phyloP scores from a whole-genome alignment of 2,888 invertebrate genomes.

The Metallyticus violacea region DNA sequence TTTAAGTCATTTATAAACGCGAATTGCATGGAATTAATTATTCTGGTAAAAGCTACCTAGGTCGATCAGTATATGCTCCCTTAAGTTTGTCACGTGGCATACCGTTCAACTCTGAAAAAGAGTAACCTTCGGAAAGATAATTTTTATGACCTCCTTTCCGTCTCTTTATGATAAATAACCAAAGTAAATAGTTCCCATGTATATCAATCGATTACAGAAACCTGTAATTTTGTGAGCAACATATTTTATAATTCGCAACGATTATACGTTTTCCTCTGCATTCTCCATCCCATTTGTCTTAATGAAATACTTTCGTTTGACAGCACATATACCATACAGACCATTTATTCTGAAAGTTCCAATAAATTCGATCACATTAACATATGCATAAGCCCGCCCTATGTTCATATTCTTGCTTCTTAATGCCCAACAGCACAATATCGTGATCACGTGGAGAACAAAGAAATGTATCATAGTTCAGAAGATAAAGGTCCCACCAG shows the following conservation, averaged over 20 bases:
- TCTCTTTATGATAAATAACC: neutral
- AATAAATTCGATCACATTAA: neutral
- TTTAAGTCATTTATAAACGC: too few relatives aligned
- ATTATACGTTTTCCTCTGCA: neutral
- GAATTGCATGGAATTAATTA: too few relatives aligned
- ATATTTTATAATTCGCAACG: neutral
- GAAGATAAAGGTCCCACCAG: too few relatives aligned
- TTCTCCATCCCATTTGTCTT: neutral
- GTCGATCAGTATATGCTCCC: too few relatives aligned
- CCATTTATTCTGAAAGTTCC: neutral
- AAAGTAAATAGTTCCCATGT: neutral
- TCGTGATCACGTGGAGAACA: neutral
- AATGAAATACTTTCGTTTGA: neutral
- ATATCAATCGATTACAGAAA: neutral
- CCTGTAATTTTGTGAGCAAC: neutral
- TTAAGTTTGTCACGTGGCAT: neutral
- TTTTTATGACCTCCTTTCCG: neutral
- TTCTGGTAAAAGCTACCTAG: too few relatives aligned
- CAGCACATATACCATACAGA: neutral
- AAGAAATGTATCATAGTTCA: neutral
- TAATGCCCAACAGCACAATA: neutral
- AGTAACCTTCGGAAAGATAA: neutral
- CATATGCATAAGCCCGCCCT: neutral
- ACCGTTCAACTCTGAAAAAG: neutral
- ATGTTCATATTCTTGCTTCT: neutral